These are phyloP conservation scores for Pelodytes ibericus DNA, from an alignment of 2,797 vertebrate genomes.

Conservation along the genomic window DNA sequence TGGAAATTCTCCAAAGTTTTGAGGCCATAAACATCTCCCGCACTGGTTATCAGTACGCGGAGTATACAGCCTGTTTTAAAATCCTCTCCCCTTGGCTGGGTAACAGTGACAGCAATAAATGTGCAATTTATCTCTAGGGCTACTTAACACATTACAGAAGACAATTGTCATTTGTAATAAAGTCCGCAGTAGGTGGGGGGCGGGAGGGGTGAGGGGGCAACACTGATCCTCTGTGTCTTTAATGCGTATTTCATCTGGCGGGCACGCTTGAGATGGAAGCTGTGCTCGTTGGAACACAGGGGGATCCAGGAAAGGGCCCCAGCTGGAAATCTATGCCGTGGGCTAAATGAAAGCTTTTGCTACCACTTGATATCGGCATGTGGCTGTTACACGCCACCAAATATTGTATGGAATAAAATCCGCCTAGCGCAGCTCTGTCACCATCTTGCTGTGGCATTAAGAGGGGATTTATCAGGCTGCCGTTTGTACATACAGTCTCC, in stretches of 20 bases:
- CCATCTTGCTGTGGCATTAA: neutral
- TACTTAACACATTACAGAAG: constrained; percentile 18
- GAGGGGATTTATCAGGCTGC: neutral
- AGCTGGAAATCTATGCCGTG: constrained; percentile 6
- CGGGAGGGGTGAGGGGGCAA: neutral
- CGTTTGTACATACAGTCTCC: neutral
- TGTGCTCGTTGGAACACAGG: neutral
- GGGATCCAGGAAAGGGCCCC: neutral
- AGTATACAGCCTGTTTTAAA: neutral
- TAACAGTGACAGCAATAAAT: constrained; percentile 26
- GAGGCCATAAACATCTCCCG: neutral
- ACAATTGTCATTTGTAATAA: constrained; percentile 34
- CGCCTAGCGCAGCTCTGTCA: neutral
- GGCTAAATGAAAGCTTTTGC: constrained; percentile 26
- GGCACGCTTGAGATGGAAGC: neutral
- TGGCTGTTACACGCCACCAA: constrained; percentile 10
- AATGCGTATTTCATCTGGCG: constrained; percentile 29
- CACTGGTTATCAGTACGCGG: neutral
- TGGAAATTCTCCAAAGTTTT: neutral
- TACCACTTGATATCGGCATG: constrained; percentile 25
- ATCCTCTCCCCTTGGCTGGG: neutral
- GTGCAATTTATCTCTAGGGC: neutral
- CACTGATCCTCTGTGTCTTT: constrained; percentile 21
- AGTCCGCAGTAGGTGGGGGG: constrained; percentile 7
- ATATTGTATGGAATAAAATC: constrained; percentile 7